Conservation (phyloP, 2,113 vertebrate species). For the Tragelaphus scriptus region DNA sequence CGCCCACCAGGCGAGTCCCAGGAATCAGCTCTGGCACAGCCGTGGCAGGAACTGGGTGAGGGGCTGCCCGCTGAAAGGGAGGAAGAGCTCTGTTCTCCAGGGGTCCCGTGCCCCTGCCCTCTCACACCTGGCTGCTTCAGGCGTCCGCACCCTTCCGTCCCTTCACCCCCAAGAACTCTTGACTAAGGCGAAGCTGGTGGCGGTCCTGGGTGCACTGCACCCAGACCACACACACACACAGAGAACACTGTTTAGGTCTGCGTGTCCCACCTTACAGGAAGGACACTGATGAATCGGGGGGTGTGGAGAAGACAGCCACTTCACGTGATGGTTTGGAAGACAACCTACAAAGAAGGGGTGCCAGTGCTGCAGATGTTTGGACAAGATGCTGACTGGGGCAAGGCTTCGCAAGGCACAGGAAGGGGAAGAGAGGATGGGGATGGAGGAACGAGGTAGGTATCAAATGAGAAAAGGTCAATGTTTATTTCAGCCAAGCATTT, state of each 20-base stretch:
- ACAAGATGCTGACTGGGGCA: background rate
- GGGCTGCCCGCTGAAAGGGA: background rate
- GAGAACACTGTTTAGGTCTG: background rate
- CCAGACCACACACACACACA: background rate
- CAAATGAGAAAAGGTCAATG: background rate
- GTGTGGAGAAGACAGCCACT: background rate
- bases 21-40: background rate
- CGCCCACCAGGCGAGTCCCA: accelerated
- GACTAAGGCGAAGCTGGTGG: background rate
- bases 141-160: background rate
- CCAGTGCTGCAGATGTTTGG: accelerated
- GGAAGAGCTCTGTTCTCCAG: background rate
- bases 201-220: no score
- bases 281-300: background rate
- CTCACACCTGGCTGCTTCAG: background rate
- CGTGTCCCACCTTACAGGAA: background rate
- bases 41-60: background rate
- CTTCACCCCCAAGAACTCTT: background rate
- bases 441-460: background rate
- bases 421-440: background rate
- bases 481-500: background rate
- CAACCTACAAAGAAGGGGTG: background rate
- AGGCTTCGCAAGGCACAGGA: background rate
- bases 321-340: background rate
- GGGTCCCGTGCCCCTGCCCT: background rate